These are phyloP conservation scores for Pseudorectes ferrugineus DNA, from an alignment of 2,113 vertebrate species.

Conservation along the genomic window DNA sequence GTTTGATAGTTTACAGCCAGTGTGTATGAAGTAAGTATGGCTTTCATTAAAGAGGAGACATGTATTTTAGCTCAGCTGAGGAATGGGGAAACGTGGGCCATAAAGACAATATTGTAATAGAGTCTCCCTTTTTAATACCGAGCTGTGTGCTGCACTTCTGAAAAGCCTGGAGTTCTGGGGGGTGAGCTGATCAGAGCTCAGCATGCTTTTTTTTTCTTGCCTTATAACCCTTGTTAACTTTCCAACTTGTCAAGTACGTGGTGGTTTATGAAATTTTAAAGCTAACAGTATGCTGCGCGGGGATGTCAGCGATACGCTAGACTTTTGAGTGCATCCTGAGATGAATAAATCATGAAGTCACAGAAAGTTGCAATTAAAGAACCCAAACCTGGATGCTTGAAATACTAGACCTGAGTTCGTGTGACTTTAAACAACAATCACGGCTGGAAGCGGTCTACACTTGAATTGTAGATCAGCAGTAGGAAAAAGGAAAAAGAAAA, in stretches of 20 bases:
- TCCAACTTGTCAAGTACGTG: constrained; percentile 48
- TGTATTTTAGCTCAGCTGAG: constrained; percentile 10
- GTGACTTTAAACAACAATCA: constrained; percentile 2
- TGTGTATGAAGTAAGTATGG: not conserved
- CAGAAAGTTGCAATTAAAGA: constrained; percentile 54
- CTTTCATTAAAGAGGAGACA: constrained; percentile 15
- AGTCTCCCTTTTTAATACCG: not conserved
- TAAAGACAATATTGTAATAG: constrained; percentile 35
- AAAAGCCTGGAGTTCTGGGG: not conserved
- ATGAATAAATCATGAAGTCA: constrained; percentile 62
- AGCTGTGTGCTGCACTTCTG: not conserved
- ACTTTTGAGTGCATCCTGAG: constrained; percentile 50
- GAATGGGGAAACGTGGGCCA: not conserved
- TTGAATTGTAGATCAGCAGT: not conserved
- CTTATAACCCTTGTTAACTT: constrained; percentile 50
- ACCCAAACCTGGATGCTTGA: not conserved
- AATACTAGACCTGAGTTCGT: not conserved
- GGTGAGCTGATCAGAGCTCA: constrained; percentile 33
- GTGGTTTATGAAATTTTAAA: constrained; percentile 64
- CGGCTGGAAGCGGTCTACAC: not conserved
- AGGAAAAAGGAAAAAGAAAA: not conserved
- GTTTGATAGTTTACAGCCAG: not conserved
- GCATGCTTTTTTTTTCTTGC: not conserved
- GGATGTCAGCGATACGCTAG: not conserved
- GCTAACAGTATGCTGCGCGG: constrained; percentile 19